Conservation (phyloP, 2,113 vertebrate genomes). For the Vireo altiloquus region DNA sequence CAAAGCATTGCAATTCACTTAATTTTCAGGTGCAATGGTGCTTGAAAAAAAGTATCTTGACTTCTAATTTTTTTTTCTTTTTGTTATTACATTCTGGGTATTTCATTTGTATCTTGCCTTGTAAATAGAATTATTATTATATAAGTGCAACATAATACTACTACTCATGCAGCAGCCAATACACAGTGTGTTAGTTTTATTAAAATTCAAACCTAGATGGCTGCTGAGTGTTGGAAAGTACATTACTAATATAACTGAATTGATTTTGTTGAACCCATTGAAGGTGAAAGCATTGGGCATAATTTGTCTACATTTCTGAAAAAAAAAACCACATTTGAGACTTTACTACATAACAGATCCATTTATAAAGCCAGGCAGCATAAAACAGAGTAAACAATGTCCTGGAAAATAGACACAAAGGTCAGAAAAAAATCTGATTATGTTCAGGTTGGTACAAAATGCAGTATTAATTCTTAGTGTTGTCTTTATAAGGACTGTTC, state of each 20-base stretch:
- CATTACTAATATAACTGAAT: constrained; percentile 40
- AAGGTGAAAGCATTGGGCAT: constrained; percentile 30
- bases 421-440: background rate
- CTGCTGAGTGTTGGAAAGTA: constrained; percentile 34
- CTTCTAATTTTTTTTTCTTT: background rate
- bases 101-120: constrained; percentile 15
- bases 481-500: background rate
- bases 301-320: constrained; percentile 53
- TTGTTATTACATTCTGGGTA: background rate
- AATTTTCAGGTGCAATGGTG: background rate
- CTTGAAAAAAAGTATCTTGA: constrained; percentile 4
- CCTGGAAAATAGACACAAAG: background rate
- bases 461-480: background rate
- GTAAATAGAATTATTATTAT: constrained; percentile 39
- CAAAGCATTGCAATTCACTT: background rate
- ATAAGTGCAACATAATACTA: background rate
- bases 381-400: background rate
- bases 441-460: background rate
- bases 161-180: background rate
- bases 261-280: constrained; percentile 33
- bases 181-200: constrained; percentile 4
- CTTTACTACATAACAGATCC: background rate
- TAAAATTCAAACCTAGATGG: constrained; percentile 29
- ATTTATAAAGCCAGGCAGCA: constrained; percentile 28
- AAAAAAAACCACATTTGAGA: background rate